These are phyloP conservation scores for Urocolius indicus DNA, from an alignment of 2,113 vertebrate species.

Conservation along the genomic window DNA sequence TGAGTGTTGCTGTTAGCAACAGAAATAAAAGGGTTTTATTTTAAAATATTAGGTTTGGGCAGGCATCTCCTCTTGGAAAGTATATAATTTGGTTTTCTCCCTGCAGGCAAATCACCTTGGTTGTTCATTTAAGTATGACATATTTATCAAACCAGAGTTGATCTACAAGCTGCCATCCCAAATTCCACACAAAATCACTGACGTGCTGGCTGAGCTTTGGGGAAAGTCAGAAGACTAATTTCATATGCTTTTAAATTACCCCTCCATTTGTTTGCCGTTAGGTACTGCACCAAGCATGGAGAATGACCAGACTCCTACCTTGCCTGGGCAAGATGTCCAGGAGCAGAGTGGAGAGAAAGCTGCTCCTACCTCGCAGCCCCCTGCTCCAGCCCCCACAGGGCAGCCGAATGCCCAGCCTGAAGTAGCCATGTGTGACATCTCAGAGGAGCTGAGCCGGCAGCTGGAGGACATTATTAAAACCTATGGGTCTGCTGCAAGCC, in stretches of 20 bases:
- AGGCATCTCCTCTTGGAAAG: background rate
- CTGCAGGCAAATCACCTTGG: constrained; percentile 1
- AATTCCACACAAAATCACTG: constrained; percentile 6
- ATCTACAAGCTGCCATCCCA: background rate
- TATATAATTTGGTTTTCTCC: constrained; percentile 3
- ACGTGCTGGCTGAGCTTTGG: background rate
- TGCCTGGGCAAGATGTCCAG: constrained; percentile 21
- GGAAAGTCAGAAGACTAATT: background rate
- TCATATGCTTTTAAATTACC: background rate
- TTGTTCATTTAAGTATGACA: background rate
- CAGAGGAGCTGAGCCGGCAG: constrained; percentile 83
- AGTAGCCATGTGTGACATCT: constrained; percentile 59
- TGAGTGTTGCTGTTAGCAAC: background rate
- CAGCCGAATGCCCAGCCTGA: background rate
- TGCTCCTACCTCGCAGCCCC: background rate
- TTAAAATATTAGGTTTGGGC: background rate
- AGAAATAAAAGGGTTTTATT: background rate
- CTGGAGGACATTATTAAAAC: constrained; percentile 91
- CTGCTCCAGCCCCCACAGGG: background rate
- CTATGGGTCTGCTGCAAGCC: constrained; percentile 74
- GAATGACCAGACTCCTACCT: constrained; percentile 34
- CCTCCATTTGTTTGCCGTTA: constrained; percentile 43
- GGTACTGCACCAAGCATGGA: constrained; percentile 80
- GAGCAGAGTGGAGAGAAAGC: constrained; percentile 51
- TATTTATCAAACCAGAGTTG: background rate